Evolutionary conservation across 2,888 invertebrate genomes (phyloP), one percentile per base, ranked within the genome.

Genomic region (Rhopalosiphum nymphaeae): DNA sequence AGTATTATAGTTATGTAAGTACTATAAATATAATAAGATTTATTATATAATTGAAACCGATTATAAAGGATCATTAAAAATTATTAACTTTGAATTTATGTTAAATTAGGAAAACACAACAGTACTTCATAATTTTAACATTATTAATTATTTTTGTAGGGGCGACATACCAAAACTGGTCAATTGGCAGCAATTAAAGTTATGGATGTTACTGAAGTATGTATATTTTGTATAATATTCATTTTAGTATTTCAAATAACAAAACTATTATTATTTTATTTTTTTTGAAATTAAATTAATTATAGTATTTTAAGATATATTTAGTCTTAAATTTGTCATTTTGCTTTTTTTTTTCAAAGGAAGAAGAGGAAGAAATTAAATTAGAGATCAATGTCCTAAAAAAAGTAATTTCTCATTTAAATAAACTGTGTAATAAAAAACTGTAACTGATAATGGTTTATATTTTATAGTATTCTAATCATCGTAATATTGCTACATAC

Each of bases 121-220:
- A 57, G 16, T 88, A 88, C 3, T 84, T 84, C 36, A 3, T 49
- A 89, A 57, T 57, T 57, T 78, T 36, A 53, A 56, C 2, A 61
- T 11, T 92, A 36, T 4, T 86, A 44, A 91, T 95, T 95, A 95
- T 95, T 94, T 95, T 96, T 96, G 94, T 96, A 99, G 99, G 99
- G 99, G 95, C 98, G 99, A 95, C 99, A 99, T 96, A 99, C 99
- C 95, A 99, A 99, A 97, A 99, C 99, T 95, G 99, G 99, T 95
- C 99, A 99, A 96, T 97, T 99, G 97, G 99, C 99, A 95, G 99
- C 99, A 96, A 99, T 99, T 96, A 99, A 99, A 97, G 99, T 99
- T 96, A 99, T 99, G 99, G 99, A 99, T 96, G 99, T 99, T 95
- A 99, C 99, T 95, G 99, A 99, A 96, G 97, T 97, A 95, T 96